phyloP scores from a whole-genome alignment of 2,797 vertebrate genomes.

The Epinephelus coioides region DNA sequence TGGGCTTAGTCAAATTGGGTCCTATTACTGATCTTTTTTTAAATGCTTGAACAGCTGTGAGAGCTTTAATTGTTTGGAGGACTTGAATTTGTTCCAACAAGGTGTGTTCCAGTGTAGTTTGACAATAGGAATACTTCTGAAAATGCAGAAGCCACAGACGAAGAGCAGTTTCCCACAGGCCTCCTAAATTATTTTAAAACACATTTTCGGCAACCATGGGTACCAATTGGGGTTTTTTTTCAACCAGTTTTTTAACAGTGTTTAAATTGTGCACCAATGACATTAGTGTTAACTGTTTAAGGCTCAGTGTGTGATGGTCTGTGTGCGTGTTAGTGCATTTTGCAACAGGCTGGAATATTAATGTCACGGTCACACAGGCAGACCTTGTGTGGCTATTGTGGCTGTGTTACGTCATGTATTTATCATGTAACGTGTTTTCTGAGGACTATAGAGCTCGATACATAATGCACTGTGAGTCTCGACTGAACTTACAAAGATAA shows the following conservation, averaged over 20 bases:
- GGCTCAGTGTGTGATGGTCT: not conserved
- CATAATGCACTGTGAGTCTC: not conserved
- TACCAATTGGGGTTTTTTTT: too few relatives aligned
- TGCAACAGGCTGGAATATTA: not conserved
- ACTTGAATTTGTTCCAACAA: not conserved
- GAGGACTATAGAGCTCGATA: not conserved
- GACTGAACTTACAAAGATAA: not conserved
- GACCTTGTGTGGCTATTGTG: not conserved
- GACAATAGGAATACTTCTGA: not conserved
- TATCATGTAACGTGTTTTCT: not conserved
- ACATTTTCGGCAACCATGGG: too few relatives aligned
- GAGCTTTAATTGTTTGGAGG: not conserved
- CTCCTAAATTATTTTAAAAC: too few relatives aligned
- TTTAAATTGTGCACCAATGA: not conserved
- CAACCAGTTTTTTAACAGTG: not conserved
- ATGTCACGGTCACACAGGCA: not conserved
- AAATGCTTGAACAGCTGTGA: too few relatives aligned
- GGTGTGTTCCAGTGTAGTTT: not conserved
- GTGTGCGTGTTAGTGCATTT: not conserved
- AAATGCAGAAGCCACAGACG: not conserved
- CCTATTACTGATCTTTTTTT: not conserved
- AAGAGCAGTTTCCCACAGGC: too few relatives aligned
- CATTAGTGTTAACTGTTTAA: not conserved
- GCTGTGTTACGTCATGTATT: not conserved
- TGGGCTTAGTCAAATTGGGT: not conserved